A percentile compares a stretch with the other conserved stretches of the same genome.
phyloP scores from a whole-genome alignment of 2,113 vertebrate genomes.

The Phyllostomus discolor region DNA sequence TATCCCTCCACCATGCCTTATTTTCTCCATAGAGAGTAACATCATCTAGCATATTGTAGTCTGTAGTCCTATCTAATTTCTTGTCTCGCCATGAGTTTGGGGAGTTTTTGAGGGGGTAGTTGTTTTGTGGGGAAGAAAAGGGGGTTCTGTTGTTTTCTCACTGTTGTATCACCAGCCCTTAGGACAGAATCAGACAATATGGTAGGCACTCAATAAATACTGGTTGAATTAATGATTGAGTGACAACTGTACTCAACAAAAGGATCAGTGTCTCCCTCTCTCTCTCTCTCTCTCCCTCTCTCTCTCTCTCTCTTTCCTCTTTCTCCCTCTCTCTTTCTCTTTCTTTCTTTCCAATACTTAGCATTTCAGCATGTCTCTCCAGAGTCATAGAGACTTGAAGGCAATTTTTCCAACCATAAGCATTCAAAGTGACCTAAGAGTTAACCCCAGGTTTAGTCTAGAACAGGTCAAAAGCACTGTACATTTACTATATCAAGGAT shows the following conservation, averaged over 20 bases:
- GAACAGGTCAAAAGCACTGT: neutral
- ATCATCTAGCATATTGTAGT: neutral
- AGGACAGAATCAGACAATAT: neutral
- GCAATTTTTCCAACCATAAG: neutral
- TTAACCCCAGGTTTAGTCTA: neutral
- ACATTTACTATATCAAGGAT: neutral
- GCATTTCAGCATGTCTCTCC: neutral
- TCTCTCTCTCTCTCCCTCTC: too few species aligned
- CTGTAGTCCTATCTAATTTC: neutral
- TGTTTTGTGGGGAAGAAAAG: neutral
- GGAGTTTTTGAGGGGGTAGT: neutral
- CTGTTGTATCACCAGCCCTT: neutral
- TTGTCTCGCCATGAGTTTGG: neutral
- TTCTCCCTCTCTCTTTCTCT: neutral
- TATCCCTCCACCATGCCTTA: neutral
- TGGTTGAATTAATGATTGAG: neutral
- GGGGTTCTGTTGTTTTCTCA: neutral
- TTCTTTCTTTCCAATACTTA: neutral
- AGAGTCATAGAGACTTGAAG: neutral
- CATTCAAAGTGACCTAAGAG: neutral
- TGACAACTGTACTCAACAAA: neutral
- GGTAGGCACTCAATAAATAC: neutral
- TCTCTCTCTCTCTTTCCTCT: neutral
- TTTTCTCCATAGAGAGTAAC: neutral
- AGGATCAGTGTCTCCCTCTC: neutral